These are phyloP conservation scores for Chionoecetes opilio DNA, from an alignment of 1,140 invertebrate species.

Conservation along the genomic window DNA sequence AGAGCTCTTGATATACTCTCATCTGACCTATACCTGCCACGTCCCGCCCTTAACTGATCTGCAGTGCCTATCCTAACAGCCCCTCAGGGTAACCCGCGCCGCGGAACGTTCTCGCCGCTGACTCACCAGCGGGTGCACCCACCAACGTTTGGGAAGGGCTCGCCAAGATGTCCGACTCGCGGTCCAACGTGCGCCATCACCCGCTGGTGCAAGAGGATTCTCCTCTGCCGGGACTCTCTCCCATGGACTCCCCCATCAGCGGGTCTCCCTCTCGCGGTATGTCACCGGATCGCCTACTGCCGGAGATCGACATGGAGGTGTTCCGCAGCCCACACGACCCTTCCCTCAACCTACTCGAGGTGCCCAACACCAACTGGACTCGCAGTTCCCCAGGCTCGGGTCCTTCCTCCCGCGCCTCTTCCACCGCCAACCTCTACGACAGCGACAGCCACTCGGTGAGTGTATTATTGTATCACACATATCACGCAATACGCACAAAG, in stretches of 20 bases:
- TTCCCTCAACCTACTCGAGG: constrained; percentile 77
- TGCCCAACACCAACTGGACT: constrained; percentile 79
- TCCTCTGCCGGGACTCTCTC: constrained; percentile 48
- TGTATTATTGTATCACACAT: background rate
- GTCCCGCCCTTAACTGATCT: background rate
- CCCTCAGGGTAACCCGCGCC: background rate
- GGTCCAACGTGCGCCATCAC: constrained; percentile 76
- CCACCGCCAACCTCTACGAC: constrained; percentile 68
- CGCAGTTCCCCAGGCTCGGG: constrained; percentile 31
- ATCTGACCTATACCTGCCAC: background rate
- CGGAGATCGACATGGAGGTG: constrained; percentile 59
- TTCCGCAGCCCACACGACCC: constrained; percentile 74
- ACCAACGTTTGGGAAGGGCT: background rate
- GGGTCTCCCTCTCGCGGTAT: constrained; percentile 64
- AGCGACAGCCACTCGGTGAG: background rate
- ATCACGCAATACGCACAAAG: background rate
- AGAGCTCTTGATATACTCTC: no score
- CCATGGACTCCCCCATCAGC: constrained; percentile 40
- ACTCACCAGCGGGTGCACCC: background rate
- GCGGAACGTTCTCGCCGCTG: constrained; percentile 1
- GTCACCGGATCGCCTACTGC: constrained; percentile 72
- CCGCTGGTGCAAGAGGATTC: constrained; percentile 76
- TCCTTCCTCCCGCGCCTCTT: constrained; percentile 68
- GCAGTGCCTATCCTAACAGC: background rate
- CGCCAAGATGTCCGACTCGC: constrained; percentile 53